Percentiles rank a stretch among this genome's conserved stretches.
These are phyloP conservation scores for Typhlichthys subterraneus DNA, from an alignment of 2,797 vertebrate species.

Conservation along the genomic window DNA sequence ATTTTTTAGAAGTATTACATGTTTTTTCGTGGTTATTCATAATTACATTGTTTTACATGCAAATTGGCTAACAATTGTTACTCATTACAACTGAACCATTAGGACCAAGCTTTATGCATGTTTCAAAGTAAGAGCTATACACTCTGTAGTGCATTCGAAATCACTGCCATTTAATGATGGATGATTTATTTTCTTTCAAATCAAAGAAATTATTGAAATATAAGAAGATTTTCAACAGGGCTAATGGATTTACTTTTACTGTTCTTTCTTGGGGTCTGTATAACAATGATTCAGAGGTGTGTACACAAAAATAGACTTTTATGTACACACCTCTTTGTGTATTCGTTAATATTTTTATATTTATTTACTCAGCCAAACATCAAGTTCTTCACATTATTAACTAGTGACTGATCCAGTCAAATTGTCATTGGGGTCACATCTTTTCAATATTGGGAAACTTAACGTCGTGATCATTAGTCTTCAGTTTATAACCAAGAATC, in stretches of 20 bases:
- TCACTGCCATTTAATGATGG: slow-evolving; percentile 55
- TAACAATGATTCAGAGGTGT: slow-evolving; percentile 54
- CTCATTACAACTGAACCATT: slow-evolving; percentile 71
- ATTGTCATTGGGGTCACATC: slow-evolving; percentile 12
- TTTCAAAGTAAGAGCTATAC: slow-evolving; percentile 46
- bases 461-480: too few relatives aligned
- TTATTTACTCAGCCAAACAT: too few relatives aligned
- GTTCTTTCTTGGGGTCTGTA: slow-evolving; percentile 55
- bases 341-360: too few relatives aligned
- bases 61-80: slow-evolving; percentile 71
- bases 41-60: slow-evolving; percentile 77
- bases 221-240: slow-evolving; percentile 68
- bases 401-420: neutral
- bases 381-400: neutral
- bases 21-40: slow-evolving; percentile 74
- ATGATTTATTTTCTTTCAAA: slow-evolving; percentile 54
- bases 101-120: slow-evolving; percentile 49
- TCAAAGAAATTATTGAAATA: slow-evolving; percentile 47
- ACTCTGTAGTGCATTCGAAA: slow-evolving; percentile 50
- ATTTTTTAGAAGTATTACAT: slow-evolving; percentile 70
- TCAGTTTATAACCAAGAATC: too few relatives aligned
- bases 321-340: slow-evolving; percentile 16
- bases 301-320: slow-evolving; percentile 43
- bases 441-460: neutral
- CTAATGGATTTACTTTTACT: slow-evolving; percentile 69